Evolutionary conservation across 2,113 vertebrate genomes (phyloP), one percentile per base, ranked within the genome.

Genomic region (Clarias batrachus): DNA sequence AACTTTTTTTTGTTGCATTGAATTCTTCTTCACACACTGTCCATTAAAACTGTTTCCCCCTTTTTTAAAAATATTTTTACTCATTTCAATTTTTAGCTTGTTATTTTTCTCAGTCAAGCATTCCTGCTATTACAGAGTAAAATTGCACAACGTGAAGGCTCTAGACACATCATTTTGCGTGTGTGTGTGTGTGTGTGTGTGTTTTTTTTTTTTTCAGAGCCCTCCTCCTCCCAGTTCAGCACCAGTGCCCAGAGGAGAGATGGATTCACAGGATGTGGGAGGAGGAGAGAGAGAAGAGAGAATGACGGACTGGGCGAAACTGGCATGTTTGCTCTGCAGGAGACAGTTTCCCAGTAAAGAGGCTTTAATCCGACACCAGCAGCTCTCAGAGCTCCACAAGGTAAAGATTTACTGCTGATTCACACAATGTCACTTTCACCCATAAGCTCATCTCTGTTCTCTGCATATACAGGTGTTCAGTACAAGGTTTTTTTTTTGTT

Each of bases 321-420:
- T 98, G 91, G 96, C 96, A 27, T 98, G 97, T 91, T 92, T 98
- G 78, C 95, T 98, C 33, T 98, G 97, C 90, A 93, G 96, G 83
- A 95, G 97, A 85, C 96, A 97, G 92, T 98, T 98, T 86, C 96
- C 97, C 83, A 97, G 96, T 93, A 98, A 97, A 88, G 97, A 97
- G 82, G 96, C 97, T 0, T 95, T 97, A 5, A 96, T 97, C 86
- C 92, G 96, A 41, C 97, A 98, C 90, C 97, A 97, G 92, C 97
- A 97, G 94, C 96, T 98, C 59, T 97, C 97, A 0, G 97, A 97
- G 79, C 95, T 98, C 7, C 97, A 98, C 88, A 96, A 97, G 95
- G 97, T 98, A 84, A 89, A 78, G 48, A 6, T 33, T 30, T 19
- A 12, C 56, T 33, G 25, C n/a, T 8, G n/a, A 10, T 57, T 11